Evolutionary conservation across 1,140 invertebrate genomes (phyloP).

Genomic region (Euura lappo): DNA sequence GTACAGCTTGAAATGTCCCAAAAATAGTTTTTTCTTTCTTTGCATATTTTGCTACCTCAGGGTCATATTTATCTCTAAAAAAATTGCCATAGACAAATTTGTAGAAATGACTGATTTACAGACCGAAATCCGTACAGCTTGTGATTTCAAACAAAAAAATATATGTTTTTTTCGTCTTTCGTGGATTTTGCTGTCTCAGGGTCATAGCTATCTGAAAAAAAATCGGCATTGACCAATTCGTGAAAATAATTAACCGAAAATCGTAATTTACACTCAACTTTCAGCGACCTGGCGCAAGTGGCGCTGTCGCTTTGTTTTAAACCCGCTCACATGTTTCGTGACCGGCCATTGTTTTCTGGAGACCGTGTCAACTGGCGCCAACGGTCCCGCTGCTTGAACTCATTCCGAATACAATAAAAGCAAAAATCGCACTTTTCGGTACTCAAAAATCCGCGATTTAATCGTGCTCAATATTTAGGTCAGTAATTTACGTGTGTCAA

Average conservation of each 20-base stretch:
- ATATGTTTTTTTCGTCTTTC: too few relatives aligned
- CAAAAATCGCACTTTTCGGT: background rate
- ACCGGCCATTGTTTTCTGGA: background rate
- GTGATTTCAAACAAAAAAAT: too few relatives aligned
- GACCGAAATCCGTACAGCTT: too few relatives aligned
- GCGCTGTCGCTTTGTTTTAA: background rate
- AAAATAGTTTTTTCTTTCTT: too few relatives aligned
- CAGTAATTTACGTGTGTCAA: background rate
- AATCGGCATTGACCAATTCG: too few relatives aligned
- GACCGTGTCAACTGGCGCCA: background rate
- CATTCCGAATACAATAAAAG: background rate
- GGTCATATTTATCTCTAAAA: too few relatives aligned
- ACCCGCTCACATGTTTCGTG: background rate
- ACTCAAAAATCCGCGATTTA: background rate
- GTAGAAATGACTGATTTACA: too few relatives aligned
- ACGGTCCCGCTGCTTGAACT: background rate
- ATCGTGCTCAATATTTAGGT: background rate
- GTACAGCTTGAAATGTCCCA: too few relatives aligned
- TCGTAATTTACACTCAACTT: background rate
- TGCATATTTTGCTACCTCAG: too few relatives aligned
- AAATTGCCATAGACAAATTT: too few relatives aligned
- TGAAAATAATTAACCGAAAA: background rate
- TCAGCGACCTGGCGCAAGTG: background rate
- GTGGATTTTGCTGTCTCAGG: too few relatives aligned
- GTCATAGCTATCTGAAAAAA: too few relatives aligned